Percentiles rank a stretch among this genome's conserved stretches.
Evolutionary conservation across 2,113 vertebrate genomes (phyloP).

Genomic region (Chaetodon auriga): DNA sequence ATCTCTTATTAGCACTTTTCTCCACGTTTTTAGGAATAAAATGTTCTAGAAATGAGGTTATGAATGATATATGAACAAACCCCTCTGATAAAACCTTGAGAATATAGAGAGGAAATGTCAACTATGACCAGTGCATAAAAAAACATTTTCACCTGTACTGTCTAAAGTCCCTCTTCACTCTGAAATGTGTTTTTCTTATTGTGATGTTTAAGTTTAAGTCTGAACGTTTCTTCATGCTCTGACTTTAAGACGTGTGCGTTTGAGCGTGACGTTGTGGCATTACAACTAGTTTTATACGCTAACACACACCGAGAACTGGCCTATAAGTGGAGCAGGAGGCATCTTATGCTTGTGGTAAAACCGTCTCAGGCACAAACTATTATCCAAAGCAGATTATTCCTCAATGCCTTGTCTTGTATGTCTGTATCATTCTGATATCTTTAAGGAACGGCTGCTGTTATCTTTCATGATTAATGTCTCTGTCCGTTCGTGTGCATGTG

Average conservation of each 20-base stretch:
- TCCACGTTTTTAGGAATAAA: too few relatives aligned
- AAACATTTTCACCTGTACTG: too few relatives aligned
- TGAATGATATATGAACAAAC: too few relatives aligned
- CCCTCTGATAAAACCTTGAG: too few relatives aligned
- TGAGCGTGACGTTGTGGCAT: not conserved
- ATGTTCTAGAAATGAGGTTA: too few relatives aligned
- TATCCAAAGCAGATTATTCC: not conserved
- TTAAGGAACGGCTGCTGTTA: constrained; percentile 1
- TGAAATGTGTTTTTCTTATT: not conserved
- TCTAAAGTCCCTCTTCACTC: not conserved
- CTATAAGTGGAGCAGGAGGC: not conserved
- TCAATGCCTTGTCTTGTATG: not conserved
- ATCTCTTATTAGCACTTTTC: too few relatives aligned
- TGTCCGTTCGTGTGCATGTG: constrained; percentile 10
- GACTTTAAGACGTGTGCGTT: not conserved
- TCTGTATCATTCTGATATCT: not conserved
- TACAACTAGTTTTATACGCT: not conserved
- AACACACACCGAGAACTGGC: not conserved
- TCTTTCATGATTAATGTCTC: constrained; percentile 19
- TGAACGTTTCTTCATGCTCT: not conserved
- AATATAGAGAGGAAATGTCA: too few relatives aligned
- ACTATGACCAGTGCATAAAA: too few relatives aligned
- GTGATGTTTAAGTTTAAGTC: not conserved
- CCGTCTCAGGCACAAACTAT: not conserved
- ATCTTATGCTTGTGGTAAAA: not conserved